Evolutionary conservation across 1,140 invertebrate genomes (phyloP), one percentile per base, ranked within the genome.

Genomic region (Hydropsyche tenuis): DNA sequence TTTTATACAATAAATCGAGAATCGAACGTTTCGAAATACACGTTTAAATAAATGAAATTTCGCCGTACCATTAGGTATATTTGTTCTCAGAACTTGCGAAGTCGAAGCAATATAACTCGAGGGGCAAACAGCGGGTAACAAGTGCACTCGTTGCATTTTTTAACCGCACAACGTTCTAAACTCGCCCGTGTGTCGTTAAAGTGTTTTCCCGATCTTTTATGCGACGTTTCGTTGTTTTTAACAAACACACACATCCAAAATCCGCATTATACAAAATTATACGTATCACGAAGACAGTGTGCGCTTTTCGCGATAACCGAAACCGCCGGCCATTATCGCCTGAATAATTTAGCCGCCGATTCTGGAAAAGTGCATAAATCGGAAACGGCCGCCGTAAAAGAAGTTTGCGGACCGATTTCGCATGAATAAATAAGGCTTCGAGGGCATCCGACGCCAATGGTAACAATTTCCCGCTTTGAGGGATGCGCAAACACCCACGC

Each of bases 391-490:
- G 23, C 42, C 37, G n/a, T 23, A 45, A 51, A 71, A 65, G 72
- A 64, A 72, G 72, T 53, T 73, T 53, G 46, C 72, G 18, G 46
- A 70, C 30, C 69, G 69, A 75, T 72, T 75, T 60, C 66, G 69
- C 56, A 12, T 75, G 53, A 75, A 75, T 75, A 75, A 75, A 63
- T 73, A 43, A 75, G 27, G 45, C 25, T 25, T 14, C n/a, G n/a
- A n/a, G n/a, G 20, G 48, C 14, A 51, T 37, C 56, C 23, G 56
- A 9, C 30, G 22, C 56, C 56, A 22, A 23, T 25, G 14, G 45
- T 48, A 48, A 48, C 45, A 48, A 48, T 48, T 48, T 16, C 45
- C 22, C 56, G 12, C 23, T 60, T 60, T 60, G 56, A 60, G 22
- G 56, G 56, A 60, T 60, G 56, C 22, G 56, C 56, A 60, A 60